These are phyloP conservation scores for Actinia tenebrosa DNA, from an alignment of 64 coral and sea anemone species.

Conservation along the genomic window DNA sequence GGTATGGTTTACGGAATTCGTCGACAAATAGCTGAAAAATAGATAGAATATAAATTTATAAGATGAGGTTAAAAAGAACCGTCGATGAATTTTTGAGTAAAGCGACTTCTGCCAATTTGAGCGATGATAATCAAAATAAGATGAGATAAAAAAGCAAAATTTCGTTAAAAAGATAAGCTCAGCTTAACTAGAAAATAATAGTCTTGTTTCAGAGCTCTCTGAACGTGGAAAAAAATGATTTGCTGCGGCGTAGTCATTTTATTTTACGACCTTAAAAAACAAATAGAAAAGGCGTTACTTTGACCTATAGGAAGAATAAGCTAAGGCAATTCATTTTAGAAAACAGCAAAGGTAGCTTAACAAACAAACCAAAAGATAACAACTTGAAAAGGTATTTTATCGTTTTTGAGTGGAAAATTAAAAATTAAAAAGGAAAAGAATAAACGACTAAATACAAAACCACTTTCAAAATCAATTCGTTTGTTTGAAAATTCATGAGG, in stretches of 20 bases:
- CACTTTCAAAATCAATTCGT: background rate
- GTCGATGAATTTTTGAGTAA: background rate
- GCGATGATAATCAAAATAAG: background rate
- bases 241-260: background rate
- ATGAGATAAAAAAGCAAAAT: background rate
- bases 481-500: background rate
- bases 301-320: background rate
- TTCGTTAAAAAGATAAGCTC: background rate
- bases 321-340: background rate
- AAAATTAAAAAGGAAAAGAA: background rate
- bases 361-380: slow-evolving; percentile 3
- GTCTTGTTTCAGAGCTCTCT: background rate
- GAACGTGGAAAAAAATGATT: background rate
- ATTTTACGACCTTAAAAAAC: background rate
- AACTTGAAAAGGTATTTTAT: slow-evolving; percentile 4
- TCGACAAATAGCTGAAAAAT: background rate
- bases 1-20: background rate
- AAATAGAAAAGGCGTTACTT: background rate
- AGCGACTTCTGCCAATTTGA: background rate
- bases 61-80: background rate
- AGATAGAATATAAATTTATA: background rate
- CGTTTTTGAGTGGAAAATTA: background rate
- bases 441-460: background rate
- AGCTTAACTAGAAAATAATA: background rate
- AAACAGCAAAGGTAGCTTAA: background rate